A percentile compares a stretch with the other conserved stretches of the same genome.
These are phyloP conservation scores for Lepus europaeus DNA, from an alignment of 2,113 vertebrate genomes.

Conservation along the genomic window DNA sequence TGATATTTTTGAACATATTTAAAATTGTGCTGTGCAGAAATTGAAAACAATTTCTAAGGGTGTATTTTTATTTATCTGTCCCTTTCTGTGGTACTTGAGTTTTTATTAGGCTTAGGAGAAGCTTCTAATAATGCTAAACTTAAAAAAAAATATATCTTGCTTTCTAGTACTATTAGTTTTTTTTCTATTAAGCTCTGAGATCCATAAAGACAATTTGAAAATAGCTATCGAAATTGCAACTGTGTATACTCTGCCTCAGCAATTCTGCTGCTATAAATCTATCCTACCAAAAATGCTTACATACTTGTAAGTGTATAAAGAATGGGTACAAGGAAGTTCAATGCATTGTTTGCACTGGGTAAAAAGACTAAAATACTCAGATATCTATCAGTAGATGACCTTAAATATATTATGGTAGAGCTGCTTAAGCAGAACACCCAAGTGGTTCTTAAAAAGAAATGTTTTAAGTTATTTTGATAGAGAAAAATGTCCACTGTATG, in stretches of 20 bases:
- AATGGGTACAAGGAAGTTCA: neutral
- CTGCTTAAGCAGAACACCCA: slow-evolving; percentile 25
- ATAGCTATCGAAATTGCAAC: neutral
- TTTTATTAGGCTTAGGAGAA: slow-evolving; percentile 27
- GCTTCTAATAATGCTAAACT: neutral
- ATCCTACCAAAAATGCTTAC: slow-evolving; percentile 28
- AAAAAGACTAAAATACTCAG: neutral
- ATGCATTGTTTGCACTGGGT: neutral
- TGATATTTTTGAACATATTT: slow-evolving; percentile 29
- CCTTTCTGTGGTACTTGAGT: neutral
- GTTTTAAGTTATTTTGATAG: slow-evolving; percentile 35
- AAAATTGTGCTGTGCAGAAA: slow-evolving; percentile 41
- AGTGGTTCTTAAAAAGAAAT: slow-evolving; percentile 10
- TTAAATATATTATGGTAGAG: slow-evolving; percentile 42
- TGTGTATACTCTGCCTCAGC: neutral
- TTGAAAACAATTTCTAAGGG: neutral
- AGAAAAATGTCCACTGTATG: slow-evolving; percentile 13
- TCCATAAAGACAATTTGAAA: slow-evolving; percentile 23
- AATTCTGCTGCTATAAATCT: slow-evolving; percentile 17
- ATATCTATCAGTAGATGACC: slow-evolving; percentile 8
- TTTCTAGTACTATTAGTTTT: neutral
- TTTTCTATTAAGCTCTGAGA: slow-evolving; percentile 26
- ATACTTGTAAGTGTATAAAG: neutral
- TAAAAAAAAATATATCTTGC: neutral
- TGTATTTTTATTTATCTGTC: slow-evolving; percentile 27